Conservation (phyloP, 2,888 invertebrate genomes). For the Drosophila acutilabella region DNA sequence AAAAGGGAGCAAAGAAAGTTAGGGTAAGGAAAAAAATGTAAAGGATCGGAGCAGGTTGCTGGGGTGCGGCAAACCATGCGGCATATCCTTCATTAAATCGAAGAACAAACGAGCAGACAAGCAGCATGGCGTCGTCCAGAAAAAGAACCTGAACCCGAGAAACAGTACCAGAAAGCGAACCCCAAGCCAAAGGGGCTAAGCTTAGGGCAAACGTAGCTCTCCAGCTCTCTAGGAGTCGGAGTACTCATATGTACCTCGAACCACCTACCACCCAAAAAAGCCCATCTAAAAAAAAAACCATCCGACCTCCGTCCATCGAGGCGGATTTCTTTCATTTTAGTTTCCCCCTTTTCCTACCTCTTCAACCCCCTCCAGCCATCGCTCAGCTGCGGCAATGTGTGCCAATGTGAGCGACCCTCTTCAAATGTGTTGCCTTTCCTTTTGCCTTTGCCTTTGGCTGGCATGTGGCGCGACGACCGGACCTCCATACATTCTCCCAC, state of each 20-base stretch:
- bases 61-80: slow-evolving; percentile 65
- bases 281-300: slow-evolving; percentile 6
- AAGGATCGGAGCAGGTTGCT: slow-evolving; percentile 38
- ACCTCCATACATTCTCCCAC: slow-evolving; percentile 48
- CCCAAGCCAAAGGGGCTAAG: slow-evolving; percentile 49
- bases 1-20: slow-evolving; percentile 33
- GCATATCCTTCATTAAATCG: slow-evolving; percentile 81
- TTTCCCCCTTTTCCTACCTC: slow-evolving; percentile 58
- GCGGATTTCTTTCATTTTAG: slow-evolving; percentile 80
- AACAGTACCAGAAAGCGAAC: slow-evolving; percentile 17
- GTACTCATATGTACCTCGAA: slow-evolving; percentile 31
- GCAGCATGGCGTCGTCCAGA: slow-evolving; percentile 65
- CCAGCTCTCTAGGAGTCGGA: slow-evolving; percentile 21
- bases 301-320: slow-evolving; percentile 20
- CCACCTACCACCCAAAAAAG: slow-evolving; percentile 1
- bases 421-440: slow-evolving; percentile 71
- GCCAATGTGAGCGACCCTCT: slow-evolving; percentile 68
- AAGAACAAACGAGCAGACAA: slow-evolving; percentile 81
- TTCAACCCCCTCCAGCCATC: slow-evolving; percentile 1
- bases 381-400: slow-evolving; percentile 45
- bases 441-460: slow-evolving; percentile 49
- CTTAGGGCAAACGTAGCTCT: slow-evolving; percentile 34
- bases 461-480: slow-evolving; percentile 72
- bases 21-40: slow-evolving; percentile 26
- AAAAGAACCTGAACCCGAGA: slow-evolving; percentile 18